Conservation (phyloP, 2,888 invertebrate species). For the Spicauda simplicius region DNA sequence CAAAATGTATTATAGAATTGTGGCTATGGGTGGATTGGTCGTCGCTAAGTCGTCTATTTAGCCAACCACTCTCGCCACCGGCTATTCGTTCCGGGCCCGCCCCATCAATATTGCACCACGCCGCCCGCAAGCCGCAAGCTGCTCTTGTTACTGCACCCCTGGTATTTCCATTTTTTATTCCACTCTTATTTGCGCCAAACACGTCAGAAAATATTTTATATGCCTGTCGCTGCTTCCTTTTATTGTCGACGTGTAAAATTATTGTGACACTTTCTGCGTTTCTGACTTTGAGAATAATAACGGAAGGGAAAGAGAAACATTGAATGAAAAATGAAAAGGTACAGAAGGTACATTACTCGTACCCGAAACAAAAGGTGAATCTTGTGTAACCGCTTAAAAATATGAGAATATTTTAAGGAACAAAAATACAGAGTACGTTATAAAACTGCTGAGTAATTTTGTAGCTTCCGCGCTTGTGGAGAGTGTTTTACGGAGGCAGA, state of each 20-base stretch:
- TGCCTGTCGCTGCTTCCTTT: background rate
- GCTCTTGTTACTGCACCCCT: conserved; percentile 53
- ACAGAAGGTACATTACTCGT: too few species aligned
- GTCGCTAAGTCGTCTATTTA: conserved; percentile 4
- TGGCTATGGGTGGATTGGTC: background rate
- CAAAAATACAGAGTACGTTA: conserved; percentile 8
- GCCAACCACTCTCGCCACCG: conserved; percentile 41
- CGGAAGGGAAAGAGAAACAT: too few species aligned
- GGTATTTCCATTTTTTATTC: conserved; percentile 47
- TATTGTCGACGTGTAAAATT: background rate
- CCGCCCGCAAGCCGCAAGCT: conserved; percentile 43
- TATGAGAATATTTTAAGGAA: conserved; percentile 8
- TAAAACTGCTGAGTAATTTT: conserved; percentile 30
- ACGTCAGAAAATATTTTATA: background rate
- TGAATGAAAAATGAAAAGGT: too few species aligned
- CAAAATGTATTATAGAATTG: background rate
- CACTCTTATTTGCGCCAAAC: conserved; percentile 37
- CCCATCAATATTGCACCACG: conserved; percentile 59
- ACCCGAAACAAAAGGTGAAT: background rate
- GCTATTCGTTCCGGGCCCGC: conserved; percentile 39
- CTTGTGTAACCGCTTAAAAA: conserved; percentile 4
- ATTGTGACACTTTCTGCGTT: background rate
- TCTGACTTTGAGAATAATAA: background rate
- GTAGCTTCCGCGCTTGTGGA: conserved; percentile 13
- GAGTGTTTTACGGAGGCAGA: conserved; percentile 19